phyloP scores from a whole-genome alignment of 2,888 invertebrate species.

The Arctia plantaginis region DNA sequence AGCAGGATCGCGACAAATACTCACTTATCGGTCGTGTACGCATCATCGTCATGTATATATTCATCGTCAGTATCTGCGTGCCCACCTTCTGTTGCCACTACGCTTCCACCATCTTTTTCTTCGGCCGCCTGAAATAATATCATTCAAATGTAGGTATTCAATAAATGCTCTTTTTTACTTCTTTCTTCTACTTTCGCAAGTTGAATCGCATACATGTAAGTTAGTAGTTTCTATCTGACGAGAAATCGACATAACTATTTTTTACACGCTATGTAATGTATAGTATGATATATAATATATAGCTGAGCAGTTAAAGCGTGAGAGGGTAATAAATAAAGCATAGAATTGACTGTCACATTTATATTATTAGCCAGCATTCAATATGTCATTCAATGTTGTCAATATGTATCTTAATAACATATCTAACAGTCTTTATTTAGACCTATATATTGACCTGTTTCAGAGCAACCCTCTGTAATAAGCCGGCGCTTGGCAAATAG shows the following conservation, averaged over 20 bases:
- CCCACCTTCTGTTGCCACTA: slow-evolving; percentile 81
- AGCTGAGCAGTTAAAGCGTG: background rate
- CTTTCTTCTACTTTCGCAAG: background rate
- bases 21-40: slow-evolving; percentile 89
- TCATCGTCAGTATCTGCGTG: slow-evolving; percentile 89
- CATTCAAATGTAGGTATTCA: background rate
- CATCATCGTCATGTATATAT: slow-evolving; percentile 88
- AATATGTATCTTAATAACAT: too few species aligned
- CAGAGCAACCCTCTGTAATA: too few species aligned
- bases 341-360: background rate
- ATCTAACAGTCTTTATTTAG: too few species aligned
- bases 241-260: background rate
- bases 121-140: slow-evolving; percentile 66
- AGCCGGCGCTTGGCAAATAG: too few species aligned
- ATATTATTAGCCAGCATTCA: background rate
- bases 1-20: slow-evolving; percentile 34
- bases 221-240: background rate
- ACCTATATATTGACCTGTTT: too few species aligned
- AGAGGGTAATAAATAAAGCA: background rate
- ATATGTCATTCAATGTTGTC: background rate
- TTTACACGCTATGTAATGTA: too few species aligned
- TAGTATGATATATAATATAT: too few species aligned
- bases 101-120: slow-evolving; percentile 76
- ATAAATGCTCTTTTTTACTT: background rate
- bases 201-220: background rate